phyloP scores from a whole-genome alignment of 2,888 invertebrate genomes.

The Lapara coniferarum region DNA sequence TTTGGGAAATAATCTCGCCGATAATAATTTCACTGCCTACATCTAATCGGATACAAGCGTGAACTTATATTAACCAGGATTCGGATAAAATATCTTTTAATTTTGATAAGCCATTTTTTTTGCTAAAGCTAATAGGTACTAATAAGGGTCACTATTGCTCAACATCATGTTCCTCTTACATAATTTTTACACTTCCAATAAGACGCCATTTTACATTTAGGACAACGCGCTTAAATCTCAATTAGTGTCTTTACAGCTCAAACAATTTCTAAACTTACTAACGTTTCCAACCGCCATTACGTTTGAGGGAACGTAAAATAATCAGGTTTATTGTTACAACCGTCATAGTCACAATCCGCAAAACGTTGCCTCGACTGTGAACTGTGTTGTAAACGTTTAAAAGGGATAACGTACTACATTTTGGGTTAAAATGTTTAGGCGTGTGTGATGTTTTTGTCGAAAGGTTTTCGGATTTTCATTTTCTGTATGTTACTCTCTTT shows the following conservation, averaged over 20 bases:
- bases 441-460: neutral
- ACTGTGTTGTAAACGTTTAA: conserved; percentile 27
- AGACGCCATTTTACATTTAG: neutral
- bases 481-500: neutral
- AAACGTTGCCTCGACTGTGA: conserved; percentile 30
- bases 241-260: conserved; percentile 47
- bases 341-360: conserved; percentile 54
- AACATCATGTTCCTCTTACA: too few relatives aligned
- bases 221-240: conserved; percentile 15
- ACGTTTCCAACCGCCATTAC: conserved; percentile 50
- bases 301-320: conserved; percentile 58
- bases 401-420: neutral
- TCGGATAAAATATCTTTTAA: too few relatives aligned
- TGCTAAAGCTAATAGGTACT: too few relatives aligned
- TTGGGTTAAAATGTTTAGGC: neutral
- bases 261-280: conserved; percentile 55
- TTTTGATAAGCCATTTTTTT: too few relatives aligned
- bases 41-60: too few relatives aligned
- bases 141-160: too few relatives aligned
- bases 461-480: neutral
- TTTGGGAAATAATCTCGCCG: too few relatives aligned
- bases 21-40: too few relatives aligned
- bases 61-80: too few relatives aligned
- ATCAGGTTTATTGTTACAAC: conserved; percentile 61
- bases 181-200: too few relatives aligned